Evolutionary conservation across 2,797 vertebrate genomes (phyloP).

Genomic region (Xenopus petersii): DNA sequence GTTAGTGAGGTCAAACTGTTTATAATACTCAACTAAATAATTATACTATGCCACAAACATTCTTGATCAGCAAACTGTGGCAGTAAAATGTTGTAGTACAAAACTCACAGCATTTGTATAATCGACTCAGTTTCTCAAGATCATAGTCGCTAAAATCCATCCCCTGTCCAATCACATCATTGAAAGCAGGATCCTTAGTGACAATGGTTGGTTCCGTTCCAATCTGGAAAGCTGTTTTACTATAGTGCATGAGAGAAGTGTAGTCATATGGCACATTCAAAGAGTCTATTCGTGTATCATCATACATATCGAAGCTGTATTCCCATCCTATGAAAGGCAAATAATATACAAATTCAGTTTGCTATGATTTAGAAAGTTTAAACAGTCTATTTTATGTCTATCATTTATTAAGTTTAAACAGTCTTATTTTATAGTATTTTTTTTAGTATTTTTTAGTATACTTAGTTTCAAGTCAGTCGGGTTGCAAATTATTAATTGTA

Average conservation of each 20-base stretch:
- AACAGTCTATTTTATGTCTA: too few relatives aligned
- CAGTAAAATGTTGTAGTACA: background rate
- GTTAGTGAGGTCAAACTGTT: too few relatives aligned
- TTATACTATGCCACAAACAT: too few relatives aligned
- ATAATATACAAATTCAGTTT: too few relatives aligned
- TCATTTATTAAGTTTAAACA: too few relatives aligned
- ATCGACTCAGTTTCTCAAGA: constrained; percentile 77
- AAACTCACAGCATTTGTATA: constrained; percentile 89
- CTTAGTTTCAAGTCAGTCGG: too few relatives aligned
- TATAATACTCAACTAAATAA: too few relatives aligned
- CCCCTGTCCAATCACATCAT: constrained; percentile 85
- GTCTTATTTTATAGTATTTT: too few relatives aligned
- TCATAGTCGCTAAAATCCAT: constrained; percentile 94
- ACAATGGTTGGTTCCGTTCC: constrained; percentile 82
- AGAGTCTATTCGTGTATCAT: constrained; percentile 73
- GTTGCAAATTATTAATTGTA: too few relatives aligned
- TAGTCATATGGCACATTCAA: constrained; percentile 91
- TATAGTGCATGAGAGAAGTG: constrained; percentile 93
- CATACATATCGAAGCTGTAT: constrained; percentile 81
- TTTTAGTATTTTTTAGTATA: too few relatives aligned
- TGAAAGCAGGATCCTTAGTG: constrained; percentile 82
- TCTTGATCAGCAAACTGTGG: too few relatives aligned
- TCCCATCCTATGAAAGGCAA: constrained; percentile 65
- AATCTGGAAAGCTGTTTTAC: constrained; percentile 79
- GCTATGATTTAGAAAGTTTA: too few relatives aligned